phyloP scores from a whole-genome alignment of 2,797 vertebrate species.

The Thaleichthys pacificus region DNA sequence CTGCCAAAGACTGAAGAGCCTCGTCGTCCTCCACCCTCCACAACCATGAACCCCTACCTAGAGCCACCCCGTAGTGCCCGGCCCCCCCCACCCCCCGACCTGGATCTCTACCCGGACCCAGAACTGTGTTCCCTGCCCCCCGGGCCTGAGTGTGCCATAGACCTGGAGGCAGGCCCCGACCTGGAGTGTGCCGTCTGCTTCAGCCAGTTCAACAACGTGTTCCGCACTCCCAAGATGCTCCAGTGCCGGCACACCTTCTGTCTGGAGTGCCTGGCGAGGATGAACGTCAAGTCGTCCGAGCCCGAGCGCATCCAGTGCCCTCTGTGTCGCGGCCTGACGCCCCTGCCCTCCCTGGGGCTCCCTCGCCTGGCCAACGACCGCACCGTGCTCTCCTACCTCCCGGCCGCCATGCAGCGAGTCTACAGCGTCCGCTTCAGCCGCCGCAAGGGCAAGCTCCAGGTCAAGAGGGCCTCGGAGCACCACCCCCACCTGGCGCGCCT shows the following conservation, averaged over 20 bases:
- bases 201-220: conserved; percentile 80
- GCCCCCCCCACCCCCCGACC: background rate
- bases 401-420: conserved; percentile 73
- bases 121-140: background rate
- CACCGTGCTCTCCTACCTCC: conserved; percentile 70
- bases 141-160: background rate
- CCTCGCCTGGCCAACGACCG: conserved; percentile 72
- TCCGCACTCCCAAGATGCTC: conserved; percentile 81
- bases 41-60: conserved; percentile 47
- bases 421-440: conserved; percentile 79
- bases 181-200: conserved; percentile 82
- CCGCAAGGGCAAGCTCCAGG: conserved; percentile 74
- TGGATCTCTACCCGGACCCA: conserved; percentile 26
- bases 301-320: conserved; percentile 77
- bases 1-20: background rate
- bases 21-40: background rate
- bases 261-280: conserved; percentile 80
- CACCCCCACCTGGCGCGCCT: conserved; percentile 8
- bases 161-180: conserved; percentile 48
- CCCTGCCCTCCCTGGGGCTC: conserved; percentile 71
- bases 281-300: conserved; percentile 74
- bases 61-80: background rate
- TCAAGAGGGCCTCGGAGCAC: conserved; percentile 58
- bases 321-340: conserved; percentile 72
- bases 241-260: conserved; percentile 81